These are phyloP conservation scores for Zygaena filipendulae DNA, from an alignment of 2,888 invertebrate genomes.

Conservation along the genomic window DNA sequence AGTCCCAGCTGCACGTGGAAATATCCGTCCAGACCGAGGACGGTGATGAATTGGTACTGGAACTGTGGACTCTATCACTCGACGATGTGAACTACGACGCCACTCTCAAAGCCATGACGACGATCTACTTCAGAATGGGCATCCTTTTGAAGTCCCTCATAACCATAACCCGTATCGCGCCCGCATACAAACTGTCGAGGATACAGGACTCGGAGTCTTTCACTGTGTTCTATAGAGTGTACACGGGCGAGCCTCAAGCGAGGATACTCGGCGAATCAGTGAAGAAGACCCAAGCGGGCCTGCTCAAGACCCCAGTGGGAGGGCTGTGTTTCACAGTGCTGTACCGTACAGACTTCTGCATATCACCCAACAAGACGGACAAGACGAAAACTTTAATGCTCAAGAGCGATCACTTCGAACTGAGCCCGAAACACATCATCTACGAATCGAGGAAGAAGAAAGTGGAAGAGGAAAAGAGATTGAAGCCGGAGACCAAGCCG, in stretches of 20 bases:
- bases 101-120: conserved; percentile 77
- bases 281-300: conserved; percentile 84
- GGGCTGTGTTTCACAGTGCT: conserved; percentile 84
- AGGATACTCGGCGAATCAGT: conserved; percentile 83
- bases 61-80: conserved; percentile 86
- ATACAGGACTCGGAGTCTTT: conserved; percentile 91
- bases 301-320: conserved; percentile 89
- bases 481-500: conserved; percentile 27
- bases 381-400: conserved; percentile 79
- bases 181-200: conserved; percentile 91
- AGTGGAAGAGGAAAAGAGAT: conserved; percentile 40
- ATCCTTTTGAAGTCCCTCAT: conserved; percentile 90
- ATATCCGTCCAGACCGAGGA: conserved; percentile 91
- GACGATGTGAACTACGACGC: conserved; percentile 75
- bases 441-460: conserved; percentile 71
- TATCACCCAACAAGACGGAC: conserved; percentile 83
- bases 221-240: conserved; percentile 90
- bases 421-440: conserved; percentile 75
- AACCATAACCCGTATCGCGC: conserved; percentile 90
- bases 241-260: conserved; percentile 81
- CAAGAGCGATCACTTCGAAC: conserved; percentile 94
- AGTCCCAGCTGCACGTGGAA: conserved; percentile 83
- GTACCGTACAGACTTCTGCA: conserved; percentile 93
- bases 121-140: conserved; percentile 94
- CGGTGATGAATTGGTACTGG: conserved; percentile 91